phyloP scores from a whole-genome alignment of 2,113 vertebrate species.

The Lepus timidus region DNA sequence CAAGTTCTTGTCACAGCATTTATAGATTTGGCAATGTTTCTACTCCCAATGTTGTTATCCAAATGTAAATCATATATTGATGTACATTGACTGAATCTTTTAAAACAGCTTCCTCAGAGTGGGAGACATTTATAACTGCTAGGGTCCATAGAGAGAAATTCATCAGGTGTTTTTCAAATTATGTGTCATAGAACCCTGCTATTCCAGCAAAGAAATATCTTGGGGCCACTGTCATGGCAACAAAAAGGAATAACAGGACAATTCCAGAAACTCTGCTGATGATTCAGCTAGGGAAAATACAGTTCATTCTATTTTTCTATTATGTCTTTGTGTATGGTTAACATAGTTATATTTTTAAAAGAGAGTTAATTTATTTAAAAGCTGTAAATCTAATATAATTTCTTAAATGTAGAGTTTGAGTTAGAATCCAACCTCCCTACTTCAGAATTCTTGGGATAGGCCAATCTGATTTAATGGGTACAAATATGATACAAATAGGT shows the following conservation, averaged over 20 bases:
- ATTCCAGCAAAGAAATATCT: background rate
- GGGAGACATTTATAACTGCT: background rate
- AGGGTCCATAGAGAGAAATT: background rate
- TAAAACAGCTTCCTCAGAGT: constrained; percentile 10
- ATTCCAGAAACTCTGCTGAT: background rate
- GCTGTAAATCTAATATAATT: background rate
- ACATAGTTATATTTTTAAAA: background rate
- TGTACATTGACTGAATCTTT: constrained; percentile 9
- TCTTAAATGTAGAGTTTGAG: background rate
- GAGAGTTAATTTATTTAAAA: constrained; percentile 10
- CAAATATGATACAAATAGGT: constrained; percentile 18
- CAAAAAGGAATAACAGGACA: background rate
- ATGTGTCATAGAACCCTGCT: background rate
- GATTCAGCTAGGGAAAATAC: background rate
- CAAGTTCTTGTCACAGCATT: background rate
- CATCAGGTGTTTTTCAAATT: constrained; percentile 8
- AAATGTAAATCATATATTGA: background rate
- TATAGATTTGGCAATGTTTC: constrained; percentile 2
- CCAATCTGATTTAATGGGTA: constrained; percentile 1
- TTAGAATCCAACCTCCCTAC: background rate
- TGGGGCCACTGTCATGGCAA: background rate
- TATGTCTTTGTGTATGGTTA: too few relatives aligned
- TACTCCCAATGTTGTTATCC: background rate
- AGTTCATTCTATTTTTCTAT: background rate
- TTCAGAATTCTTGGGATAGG: constrained; percentile 3